Evolutionary conservation across 2,888 invertebrate species (phyloP), one percentile per base, ranked within the genome.

Genomic region (Heterodera filipjevi): DNA sequence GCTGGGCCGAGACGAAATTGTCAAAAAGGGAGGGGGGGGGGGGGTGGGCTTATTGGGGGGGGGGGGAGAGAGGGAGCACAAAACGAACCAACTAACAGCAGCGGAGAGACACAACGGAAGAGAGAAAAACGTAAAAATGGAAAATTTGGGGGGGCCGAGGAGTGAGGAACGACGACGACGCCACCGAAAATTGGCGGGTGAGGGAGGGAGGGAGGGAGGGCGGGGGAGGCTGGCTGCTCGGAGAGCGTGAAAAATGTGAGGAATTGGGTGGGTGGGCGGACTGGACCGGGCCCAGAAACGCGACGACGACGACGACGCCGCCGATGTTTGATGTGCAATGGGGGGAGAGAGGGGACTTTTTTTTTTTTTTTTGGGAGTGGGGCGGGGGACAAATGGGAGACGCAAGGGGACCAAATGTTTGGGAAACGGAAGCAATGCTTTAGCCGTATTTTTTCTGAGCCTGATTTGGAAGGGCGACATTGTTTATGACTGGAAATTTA

Each of bases 41-140:
- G 59, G 59, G 27, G 59, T n/a, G 39, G 39, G 39, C 39, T 39
- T 39, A 39, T 39, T 39, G 39, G 53, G 53, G 53, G 53, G 53
- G 53, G 53, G 49, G 49, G 49, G 49, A 16, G 49, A 16, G 22
- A 19, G 16, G 53, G 72, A 19, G 22, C 39, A 39, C 6, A 6
- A 10, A 39, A 39, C 8, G 8, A 39, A 39, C 39, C 39, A 39
- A 39, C 39, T 10, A 39, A 6, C 39, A 39, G 39, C 39, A 39
- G 8, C 39, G 12, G 39, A 12, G 39, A 39, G 39, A 39, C 39
- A 39, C 39, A 39, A 39, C 33, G 68, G 66, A 68, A 68, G 66
- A 66, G 76, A 66, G 66, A 76, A 46, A 68, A 59, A 59, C 59
- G 59, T 59, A 59, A 59, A 59, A 59, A 59, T 59, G 59, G 59